Evolutionary conservation across 2,113 vertebrate genomes (phyloP).

Genomic region (Apteryx mantelli): DNA sequence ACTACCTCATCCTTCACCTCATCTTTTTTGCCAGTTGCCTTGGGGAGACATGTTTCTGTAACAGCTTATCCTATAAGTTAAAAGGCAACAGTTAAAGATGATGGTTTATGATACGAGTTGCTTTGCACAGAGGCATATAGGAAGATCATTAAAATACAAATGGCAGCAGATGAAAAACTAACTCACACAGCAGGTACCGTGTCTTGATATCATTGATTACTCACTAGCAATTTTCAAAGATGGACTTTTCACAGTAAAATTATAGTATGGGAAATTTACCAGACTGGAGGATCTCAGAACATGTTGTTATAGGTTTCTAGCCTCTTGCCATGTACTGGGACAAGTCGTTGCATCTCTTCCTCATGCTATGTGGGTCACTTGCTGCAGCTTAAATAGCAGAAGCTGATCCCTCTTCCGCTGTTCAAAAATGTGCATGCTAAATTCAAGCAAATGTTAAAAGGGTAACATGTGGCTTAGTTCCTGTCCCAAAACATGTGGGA

Average conservation of each 20-base stretch:
- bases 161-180: not conserved
- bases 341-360: not conserved
- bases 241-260: not conserved
- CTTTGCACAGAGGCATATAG: not conserved
- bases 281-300: not conserved
- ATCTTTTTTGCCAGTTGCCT: not conserved
- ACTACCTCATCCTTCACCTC: not conserved
- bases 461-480: constrained; percentile 25
- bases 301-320: not conserved
- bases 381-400: not conserved
- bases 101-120: not conserved
- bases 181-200: not conserved
- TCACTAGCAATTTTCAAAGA: not conserved
- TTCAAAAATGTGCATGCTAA: constrained; percentile 55
- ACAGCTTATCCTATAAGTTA: not conserved
- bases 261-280: not conserved
- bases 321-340: not conserved
- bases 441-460: constrained; percentile 38
- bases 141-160: not conserved
- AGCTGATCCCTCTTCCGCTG: constrained; percentile 1
- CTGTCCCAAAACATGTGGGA: not conserved
- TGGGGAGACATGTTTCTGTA: not conserved
- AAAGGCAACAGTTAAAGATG: not conserved
- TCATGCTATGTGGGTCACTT: not conserved
- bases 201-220: not conserved